Percentiles rank a stretch among this genome's conserved stretches.
Evolutionary conservation across 2,888 invertebrate genomes (phyloP).

Genomic region (Cheiracanthium punctorium): DNA sequence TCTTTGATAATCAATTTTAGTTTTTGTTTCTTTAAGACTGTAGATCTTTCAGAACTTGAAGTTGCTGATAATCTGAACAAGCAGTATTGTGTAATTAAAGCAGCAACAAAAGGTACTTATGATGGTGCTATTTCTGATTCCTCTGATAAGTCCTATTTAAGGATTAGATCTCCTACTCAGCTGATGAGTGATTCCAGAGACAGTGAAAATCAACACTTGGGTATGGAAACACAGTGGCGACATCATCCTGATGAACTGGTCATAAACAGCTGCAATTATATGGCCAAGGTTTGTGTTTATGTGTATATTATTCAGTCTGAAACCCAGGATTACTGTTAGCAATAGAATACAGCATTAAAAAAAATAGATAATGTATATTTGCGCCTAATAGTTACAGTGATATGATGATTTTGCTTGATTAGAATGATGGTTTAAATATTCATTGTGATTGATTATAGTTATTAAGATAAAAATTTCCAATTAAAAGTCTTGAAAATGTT

Average conservation of each 20-base stretch:
- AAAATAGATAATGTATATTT: too few species aligned
- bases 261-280: conserved; percentile 82
- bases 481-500: too few species aligned
- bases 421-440: too few species aligned
- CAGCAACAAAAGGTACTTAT: conserved; percentile 13
- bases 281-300: conserved; percentile 83
- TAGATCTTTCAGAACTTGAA: conserved; percentile 58
- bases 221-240: conserved; percentile 88
- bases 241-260: conserved; percentile 92
- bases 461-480: too few species aligned
- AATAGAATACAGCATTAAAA: too few species aligned
- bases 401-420: too few species aligned
- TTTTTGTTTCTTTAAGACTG: conserved; percentile 28
- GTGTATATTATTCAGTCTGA: too few species aligned
- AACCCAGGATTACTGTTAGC: too few species aligned
- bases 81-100: conserved; percentile 22
- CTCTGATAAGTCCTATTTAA: conserved; percentile 76
- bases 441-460: too few species aligned
- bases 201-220: conserved; percentile 74
- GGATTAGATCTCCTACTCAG: conserved; percentile 88
- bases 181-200: conserved; percentile 82
- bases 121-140: conserved; percentile 22
- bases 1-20: too few species aligned
- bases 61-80: conserved; percentile 36
- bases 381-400: too few species aligned